Evolutionary conservation across 2,888 invertebrate species (phyloP), one percentile per base, ranked within the genome.

Genomic region (Eupithecia tripunctaria): DNA sequence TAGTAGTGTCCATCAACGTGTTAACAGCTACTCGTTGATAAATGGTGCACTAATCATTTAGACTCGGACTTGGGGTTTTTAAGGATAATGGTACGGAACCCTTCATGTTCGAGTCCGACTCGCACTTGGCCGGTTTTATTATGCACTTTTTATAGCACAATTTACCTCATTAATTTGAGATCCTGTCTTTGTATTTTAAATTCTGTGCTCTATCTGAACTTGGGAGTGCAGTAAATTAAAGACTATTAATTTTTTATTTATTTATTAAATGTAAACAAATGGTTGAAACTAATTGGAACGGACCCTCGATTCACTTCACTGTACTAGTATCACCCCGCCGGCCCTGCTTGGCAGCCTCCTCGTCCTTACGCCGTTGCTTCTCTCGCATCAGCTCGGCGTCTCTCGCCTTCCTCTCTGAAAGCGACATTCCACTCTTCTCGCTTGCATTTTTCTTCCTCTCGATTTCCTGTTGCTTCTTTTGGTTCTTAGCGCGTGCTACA

Each of bases 371-470:
- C 85, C 95, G 95, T 93, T 98, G 98, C 87, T 98, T 98, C 86
- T 98, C 97, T 85, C 98, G 94, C 97, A 98, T 98, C 85, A 97
- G 81, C 86, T 98, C 97, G 27, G 98, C 98, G 95, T 98, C 98
- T 85, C 98, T 91, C 96, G 96, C 67, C 95, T 98, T 98, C 78
- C 98, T 95, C 91, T 98, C 98, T 85, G 97, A 97, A 76, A 98
- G 93, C 51, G 97, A 97, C 85, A 98, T 93, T 78, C 97, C 97
- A 91, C 98, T 97, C 80, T 96, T 96, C 62, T 95, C 96, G 78
- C 95, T 95, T 56, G 96, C 95, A 91, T 96, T 96, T 81, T 96
- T 96, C 85, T 96, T 96, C 82, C 95, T 96, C 80, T 93, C 89
- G 76, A 85, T 80, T 82, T 98, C 97, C 79, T 95, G 95, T 83